phyloP scores from a whole-genome alignment of 2,113 vertebrate genomes.

The Plecotus auritus region DNA sequence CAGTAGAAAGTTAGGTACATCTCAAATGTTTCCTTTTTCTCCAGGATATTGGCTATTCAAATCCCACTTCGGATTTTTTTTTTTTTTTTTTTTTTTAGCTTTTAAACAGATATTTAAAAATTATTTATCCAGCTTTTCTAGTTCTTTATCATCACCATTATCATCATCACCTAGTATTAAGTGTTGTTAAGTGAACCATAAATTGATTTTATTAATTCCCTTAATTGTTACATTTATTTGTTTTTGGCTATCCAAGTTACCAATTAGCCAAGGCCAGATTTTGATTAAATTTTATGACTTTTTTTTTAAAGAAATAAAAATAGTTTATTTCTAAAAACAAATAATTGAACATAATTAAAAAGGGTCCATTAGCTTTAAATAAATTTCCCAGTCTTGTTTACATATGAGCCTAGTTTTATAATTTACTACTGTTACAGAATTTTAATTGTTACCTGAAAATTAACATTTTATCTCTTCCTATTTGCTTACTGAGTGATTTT shows the following conservation, averaged over 20 bases:
- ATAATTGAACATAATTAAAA: not conserved
- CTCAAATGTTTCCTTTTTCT: not conserved
- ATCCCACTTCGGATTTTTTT: not conserved
- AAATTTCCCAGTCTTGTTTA: not conserved
- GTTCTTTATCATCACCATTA: no score
- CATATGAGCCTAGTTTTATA: not conserved
- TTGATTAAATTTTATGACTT: not conserved
- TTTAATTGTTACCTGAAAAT: conserved; percentile 10
- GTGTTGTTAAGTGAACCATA: not conserved
- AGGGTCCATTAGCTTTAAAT: not conserved
- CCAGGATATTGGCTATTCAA: not conserved
- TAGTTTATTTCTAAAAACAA: conserved; percentile 6
- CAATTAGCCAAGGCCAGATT: not conserved
- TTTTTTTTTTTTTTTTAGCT: not conserved
- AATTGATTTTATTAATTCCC: not conserved
- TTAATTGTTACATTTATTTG: not conserved
- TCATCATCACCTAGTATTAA: not conserved
- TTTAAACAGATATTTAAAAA: no score
- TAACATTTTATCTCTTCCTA: not conserved
- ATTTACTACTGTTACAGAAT: not conserved
- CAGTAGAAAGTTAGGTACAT: not conserved
- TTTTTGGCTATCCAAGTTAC: not conserved
- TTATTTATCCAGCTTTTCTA: no score
- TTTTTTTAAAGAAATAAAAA: not conserved
- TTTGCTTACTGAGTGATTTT: not conserved